These are phyloP conservation scores for Siniperca obscura DNA, from an alignment of 2,797 vertebrate genomes.

Conservation along the genomic window DNA sequence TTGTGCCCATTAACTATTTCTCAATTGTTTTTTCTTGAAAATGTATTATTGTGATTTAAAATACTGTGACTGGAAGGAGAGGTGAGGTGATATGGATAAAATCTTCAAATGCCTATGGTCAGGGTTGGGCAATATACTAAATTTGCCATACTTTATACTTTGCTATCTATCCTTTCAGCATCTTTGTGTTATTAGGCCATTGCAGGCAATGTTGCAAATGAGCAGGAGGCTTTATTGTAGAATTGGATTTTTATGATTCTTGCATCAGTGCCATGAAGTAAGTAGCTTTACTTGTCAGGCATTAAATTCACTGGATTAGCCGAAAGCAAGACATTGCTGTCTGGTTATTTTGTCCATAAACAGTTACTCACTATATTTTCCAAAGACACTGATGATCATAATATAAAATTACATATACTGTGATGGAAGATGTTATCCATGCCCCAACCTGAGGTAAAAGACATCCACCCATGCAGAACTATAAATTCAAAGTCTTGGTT, in stretches of 20 bases:
- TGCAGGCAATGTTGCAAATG: neutral
- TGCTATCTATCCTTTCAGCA: neutral
- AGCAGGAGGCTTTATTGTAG: neutral
- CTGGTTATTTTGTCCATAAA: neutral
- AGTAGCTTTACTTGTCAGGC: neutral
- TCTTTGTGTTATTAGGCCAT: neutral
- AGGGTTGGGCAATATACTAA: neutral
- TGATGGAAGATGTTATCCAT: neutral
- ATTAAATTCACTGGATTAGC: neutral
- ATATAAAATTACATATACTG: neutral
- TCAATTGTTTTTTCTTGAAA: neutral
- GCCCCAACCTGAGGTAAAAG: neutral
- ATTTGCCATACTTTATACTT: neutral
- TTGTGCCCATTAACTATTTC: neutral
- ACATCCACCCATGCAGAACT: neutral
- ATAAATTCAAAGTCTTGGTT: slow-evolving; percentile 32
- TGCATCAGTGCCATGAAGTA: neutral
- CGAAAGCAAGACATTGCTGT: neutral
- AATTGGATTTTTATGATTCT: neutral
- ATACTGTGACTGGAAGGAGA: no score
- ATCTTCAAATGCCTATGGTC: neutral
- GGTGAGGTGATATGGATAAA: no score
- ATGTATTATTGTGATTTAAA: neutral
- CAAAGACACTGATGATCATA: neutral
- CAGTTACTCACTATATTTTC: neutral